Percentiles rank a stretch among this genome's conserved stretches.
phyloP scores from a whole-genome alignment of 2,797 vertebrate species.

The Acanthis flammea region DNA sequence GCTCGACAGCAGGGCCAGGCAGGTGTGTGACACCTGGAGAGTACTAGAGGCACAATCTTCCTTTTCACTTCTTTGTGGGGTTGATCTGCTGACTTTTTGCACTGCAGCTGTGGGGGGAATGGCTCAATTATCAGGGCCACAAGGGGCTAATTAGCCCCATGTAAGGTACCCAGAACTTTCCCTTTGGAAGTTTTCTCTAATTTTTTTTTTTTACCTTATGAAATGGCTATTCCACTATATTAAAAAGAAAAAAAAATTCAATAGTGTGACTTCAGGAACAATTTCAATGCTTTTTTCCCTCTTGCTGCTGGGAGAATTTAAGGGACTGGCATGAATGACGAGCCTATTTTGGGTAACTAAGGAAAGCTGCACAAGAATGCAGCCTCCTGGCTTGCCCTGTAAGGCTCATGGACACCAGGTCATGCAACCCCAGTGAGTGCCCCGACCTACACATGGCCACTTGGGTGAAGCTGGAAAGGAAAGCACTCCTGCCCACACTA shows the following conservation, averaged over 20 bases:
- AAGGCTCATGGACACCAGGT: accelerated
- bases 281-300: background rate
- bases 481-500: background rate
- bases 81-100: background rate
- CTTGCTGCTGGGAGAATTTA: background rate
- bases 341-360: background rate
- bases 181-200: background rate
- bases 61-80: background rate
- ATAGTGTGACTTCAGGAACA: background rate
- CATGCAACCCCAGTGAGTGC: background rate
- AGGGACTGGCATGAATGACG: background rate
- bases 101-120: background rate
- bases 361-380: accelerated
- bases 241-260: background rate
- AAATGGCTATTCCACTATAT: background rate
- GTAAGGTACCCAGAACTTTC: background rate
- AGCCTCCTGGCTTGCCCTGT: background rate
- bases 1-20: background rate
- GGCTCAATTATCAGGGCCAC: background rate
- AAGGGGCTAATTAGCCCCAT: background rate
- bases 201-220: background rate
- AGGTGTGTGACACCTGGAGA: background rate
- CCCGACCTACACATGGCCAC: accelerated
- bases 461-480: background rate
- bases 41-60: background rate